Evolutionary conservation across 1,140 invertebrate genomes (phyloP).

Genomic region (Papilio helenus): DNA sequence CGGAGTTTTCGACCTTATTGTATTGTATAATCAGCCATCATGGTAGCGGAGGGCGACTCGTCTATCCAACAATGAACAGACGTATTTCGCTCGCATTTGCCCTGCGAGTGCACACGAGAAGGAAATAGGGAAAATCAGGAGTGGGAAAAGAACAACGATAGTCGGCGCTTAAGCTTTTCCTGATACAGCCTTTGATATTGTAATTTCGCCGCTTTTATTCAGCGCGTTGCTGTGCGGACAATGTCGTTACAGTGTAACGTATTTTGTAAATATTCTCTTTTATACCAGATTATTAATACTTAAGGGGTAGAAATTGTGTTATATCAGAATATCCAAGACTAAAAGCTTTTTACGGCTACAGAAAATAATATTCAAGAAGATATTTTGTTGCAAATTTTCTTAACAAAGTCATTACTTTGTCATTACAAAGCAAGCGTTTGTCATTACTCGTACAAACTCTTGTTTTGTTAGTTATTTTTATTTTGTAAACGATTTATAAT

Average conservation of each 20-base stretch:
- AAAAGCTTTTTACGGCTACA: background rate
- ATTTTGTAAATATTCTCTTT: slow-evolving; percentile 56
- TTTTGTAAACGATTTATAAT: background rate
- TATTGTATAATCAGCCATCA: slow-evolving; percentile 81
- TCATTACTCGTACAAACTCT: no score
- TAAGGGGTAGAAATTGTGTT: slow-evolving; percentile 21
- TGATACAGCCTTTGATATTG: slow-evolving; percentile 51
- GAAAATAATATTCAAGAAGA: slow-evolving; percentile 1
- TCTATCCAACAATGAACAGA: slow-evolving; percentile 61
- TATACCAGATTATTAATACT: slow-evolving; percentile 50
- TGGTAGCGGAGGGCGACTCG: slow-evolving; percentile 71
- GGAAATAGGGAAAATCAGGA: slow-evolving; percentile 35
- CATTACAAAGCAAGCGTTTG: no score
- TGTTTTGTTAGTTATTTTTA: background rate
- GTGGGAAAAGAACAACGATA: slow-evolving; percentile 57
- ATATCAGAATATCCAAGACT: slow-evolving; percentile 6
- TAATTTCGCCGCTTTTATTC: slow-evolving; percentile 79
- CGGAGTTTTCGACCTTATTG: slow-evolving; percentile 68
- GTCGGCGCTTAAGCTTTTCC: slow-evolving; percentile 61
- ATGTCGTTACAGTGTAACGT: slow-evolving; percentile 64
- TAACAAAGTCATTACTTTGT: background rate
- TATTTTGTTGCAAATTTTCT: background rate
- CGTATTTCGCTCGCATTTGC: slow-evolving; percentile 64
- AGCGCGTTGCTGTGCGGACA: slow-evolving; percentile 49
- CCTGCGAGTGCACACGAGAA: slow-evolving; percentile 51